A percentile compares a stretch with the other conserved stretches of the same genome.
Conservation (phyloP, 2,113 vertebrate species). For the Hyla sarda region DNA sequence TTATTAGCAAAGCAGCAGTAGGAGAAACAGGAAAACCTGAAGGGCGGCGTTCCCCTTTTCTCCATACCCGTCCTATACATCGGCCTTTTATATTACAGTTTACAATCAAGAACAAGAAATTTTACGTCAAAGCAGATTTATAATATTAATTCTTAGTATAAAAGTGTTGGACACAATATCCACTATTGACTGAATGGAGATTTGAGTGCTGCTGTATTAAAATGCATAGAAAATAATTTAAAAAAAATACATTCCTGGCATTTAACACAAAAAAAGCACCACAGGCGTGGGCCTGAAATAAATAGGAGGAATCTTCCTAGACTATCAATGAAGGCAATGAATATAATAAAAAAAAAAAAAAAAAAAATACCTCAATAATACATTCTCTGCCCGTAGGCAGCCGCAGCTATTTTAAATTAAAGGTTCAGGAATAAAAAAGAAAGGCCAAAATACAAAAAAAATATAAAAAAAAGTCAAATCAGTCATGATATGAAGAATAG, state of each 20-base stretch:
- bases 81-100: not conserved
- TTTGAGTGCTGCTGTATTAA: constrained; percentile 6
- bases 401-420: constrained; percentile 35
- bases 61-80: not conserved
- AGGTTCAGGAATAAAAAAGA: constrained; percentile 28
- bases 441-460: constrained; percentile 30
- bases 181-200: not conserved
- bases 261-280: constrained; percentile 37
- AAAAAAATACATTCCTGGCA: constrained; percentile 38
- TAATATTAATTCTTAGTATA: not conserved
- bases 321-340: constrained; percentile 21
- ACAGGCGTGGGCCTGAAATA: not conserved
- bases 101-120: not conserved
- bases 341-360: constrained; percentile 13
- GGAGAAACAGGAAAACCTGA: not conserved
- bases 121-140: not conserved
- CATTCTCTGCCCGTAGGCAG: constrained; percentile 50
- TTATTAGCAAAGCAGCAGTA: constrained; percentile 22
- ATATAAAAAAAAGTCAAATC: not conserved
- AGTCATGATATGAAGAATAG: not conserved
- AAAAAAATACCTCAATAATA: constrained; percentile 30
- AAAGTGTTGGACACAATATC: constrained; percentile 4
- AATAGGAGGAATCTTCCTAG: constrained; percentile 7
- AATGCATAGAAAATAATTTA: constrained; percentile 35
- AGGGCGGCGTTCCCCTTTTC: not conserved